phyloP scores from a whole-genome alignment of 1,140 invertebrate genomes.

The Neotoxoptera formosana region DNA sequence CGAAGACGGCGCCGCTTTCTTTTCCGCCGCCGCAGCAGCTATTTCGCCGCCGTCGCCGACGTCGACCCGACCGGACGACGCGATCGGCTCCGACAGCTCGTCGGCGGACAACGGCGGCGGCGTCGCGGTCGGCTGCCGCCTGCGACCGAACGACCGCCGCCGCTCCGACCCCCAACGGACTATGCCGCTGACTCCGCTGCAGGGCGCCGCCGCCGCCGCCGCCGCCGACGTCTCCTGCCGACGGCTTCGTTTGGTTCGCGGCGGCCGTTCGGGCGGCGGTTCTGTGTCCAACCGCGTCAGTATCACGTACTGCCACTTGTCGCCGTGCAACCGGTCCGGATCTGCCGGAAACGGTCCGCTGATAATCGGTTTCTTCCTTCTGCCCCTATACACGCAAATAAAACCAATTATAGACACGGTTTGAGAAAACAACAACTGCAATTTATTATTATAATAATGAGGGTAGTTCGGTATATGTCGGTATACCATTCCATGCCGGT shows the following conservation, averaged over 20 bases:
- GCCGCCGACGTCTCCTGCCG: neutral
- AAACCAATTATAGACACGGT: neutral
- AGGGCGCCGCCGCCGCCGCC: too few species aligned
- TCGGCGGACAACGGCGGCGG: neutral
- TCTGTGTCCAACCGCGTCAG: constrained; percentile 41
- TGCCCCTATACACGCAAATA: neutral
- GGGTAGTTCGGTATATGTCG: too few species aligned
- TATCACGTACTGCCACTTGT: constrained; percentile 52
- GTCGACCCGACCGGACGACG: neutral
- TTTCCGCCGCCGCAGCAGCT: neutral
- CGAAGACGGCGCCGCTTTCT: neutral
- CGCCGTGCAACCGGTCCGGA: constrained; percentile 24
- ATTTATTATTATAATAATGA: too few species aligned
- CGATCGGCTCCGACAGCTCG: neutral
- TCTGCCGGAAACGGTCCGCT: constrained; percentile 47
- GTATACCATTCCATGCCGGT: too few species aligned
- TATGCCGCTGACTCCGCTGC: neutral
- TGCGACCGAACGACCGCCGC: neutral
- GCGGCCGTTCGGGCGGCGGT: constrained; percentile 1
- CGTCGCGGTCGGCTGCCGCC: neutral
- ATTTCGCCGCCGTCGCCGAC: too few species aligned
- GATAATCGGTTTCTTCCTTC: neutral
- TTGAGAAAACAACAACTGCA: neutral
- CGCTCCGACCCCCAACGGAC: neutral
- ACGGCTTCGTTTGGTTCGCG: neutral